These are phyloP conservation scores for Epirrita christyi DNA, from an alignment of 2,888 invertebrate genomes.

Conservation along the genomic window DNA sequence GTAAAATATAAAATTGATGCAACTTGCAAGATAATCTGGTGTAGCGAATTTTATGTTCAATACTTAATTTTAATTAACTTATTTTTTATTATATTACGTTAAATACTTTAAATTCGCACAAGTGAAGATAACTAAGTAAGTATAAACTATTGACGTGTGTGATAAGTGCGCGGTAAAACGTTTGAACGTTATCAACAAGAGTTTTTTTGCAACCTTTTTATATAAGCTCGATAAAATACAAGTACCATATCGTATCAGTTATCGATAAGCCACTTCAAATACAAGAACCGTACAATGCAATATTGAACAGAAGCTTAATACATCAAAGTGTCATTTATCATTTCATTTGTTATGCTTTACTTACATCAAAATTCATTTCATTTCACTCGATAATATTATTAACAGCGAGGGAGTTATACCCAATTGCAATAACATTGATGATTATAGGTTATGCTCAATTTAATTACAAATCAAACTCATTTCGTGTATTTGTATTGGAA, in stretches of 20 bases:
- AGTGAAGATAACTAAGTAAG: too few species aligned
- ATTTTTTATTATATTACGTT: too few species aligned
- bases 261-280: conserved; percentile 28
- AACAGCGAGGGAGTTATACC: conserved; percentile 11
- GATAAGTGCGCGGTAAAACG: not conserved
- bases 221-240: conserved; percentile 27
- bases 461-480: conserved; percentile 33
- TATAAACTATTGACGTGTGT: not conserved
- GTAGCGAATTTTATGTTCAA: too few species aligned
- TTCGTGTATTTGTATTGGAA: conserved; percentile 24
- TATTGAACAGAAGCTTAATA: conserved; percentile 8
- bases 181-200: not conserved
- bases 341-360: conserved; percentile 11
- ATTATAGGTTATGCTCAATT: conserved; percentile 25
- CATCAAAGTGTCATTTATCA: conserved; percentile 1
- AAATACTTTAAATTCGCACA: too few species aligned
- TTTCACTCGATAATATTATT: conserved; percentile 5
- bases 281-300: conserved; percentile 20
- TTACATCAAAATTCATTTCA: conserved; percentile 1
- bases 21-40: too few species aligned
- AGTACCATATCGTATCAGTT: conserved; percentile 27
- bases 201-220: not conserved
- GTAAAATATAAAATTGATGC: not conserved
- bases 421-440: conserved; percentile 12
- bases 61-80: too few species aligned